These are phyloP conservation scores for Sisyra nigra DNA, from an alignment of 2,888 invertebrate genomes.

Conservation along the genomic window DNA sequence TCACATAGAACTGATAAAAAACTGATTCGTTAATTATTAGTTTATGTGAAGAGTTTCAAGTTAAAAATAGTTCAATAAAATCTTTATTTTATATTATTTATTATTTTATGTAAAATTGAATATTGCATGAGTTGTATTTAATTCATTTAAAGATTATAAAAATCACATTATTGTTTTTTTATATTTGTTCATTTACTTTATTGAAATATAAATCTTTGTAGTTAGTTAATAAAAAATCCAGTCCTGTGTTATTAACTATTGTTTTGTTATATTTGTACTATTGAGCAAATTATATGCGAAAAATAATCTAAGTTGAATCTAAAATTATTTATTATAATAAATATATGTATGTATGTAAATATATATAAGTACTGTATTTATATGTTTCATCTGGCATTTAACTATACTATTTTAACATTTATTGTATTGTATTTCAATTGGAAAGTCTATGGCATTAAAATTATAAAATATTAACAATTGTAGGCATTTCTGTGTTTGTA, in stretches of 20 bases:
- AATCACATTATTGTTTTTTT: constrained; percentile 8
- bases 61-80: constrained; percentile 3
- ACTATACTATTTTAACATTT: too few relatives aligned
- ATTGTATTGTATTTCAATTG: too few relatives aligned
- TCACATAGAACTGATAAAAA: too few relatives aligned
- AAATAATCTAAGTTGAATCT: background rate
- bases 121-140: constrained; percentile 7
- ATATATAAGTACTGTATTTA: too few relatives aligned
- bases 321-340: constrained; percentile 3
- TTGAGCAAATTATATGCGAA: constrained; percentile 8
- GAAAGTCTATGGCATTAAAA: too few relatives aligned
- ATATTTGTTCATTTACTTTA: too few relatives aligned
- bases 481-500: too few relatives aligned
- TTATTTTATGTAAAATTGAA: constrained; percentile 3
- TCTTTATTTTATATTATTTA: background rate
- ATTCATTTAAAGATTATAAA: constrained; percentile 8
- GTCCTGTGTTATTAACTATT: constrained; percentile 9
- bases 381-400: too few relatives aligned
- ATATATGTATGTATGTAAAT: background rate
- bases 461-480: too few relatives aligned
- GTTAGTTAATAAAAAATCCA: constrained; percentile 7
- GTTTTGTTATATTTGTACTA: constrained; percentile 10
- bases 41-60: too few relatives aligned
- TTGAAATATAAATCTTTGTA: constrained; percentile 6
- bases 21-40: too few relatives aligned